These are phyloP conservation scores for Oncorhynchus mykiss DNA, from an alignment of 2,113 vertebrate genomes.

Conservation along the genomic window DNA sequence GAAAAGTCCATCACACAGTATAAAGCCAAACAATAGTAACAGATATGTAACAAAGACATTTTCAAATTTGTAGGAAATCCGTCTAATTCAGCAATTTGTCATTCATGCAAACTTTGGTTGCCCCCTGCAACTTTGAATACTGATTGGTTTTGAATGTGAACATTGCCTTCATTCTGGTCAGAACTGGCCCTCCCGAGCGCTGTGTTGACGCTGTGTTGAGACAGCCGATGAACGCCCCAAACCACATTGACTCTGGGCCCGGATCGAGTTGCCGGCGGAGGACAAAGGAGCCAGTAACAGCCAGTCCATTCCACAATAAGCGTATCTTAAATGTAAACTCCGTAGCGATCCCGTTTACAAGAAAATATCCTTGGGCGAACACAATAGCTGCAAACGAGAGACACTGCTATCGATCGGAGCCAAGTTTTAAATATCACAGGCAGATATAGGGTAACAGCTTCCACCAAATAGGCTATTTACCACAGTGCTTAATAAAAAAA, in stretches of 20 bases:
- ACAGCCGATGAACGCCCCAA: conserved; percentile 67
- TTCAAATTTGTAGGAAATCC: conserved; percentile 57
- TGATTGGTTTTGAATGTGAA: conserved; percentile 68
- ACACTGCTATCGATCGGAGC: conserved; percentile 62
- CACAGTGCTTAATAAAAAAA: conserved; percentile 66
- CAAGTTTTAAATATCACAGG: conserved; percentile 73
- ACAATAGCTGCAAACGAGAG: conserved; percentile 56
- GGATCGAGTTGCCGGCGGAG: conserved; percentile 59
- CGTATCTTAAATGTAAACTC: conserved; percentile 67
- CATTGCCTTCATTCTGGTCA: conserved; percentile 69
- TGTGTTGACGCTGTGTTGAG: conserved; percentile 49
- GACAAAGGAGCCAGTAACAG: conserved; percentile 73
- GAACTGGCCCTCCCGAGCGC: conserved; percentile 18
- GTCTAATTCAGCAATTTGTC: conserved; percentile 63
- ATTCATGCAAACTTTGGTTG: conserved; percentile 64
- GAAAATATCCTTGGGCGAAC: conserved; percentile 73
- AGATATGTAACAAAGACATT: conserved; percentile 54
- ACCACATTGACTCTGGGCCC: conserved; percentile 60
- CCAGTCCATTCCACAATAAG: conserved; percentile 64
- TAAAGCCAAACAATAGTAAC: conserved; percentile 56
- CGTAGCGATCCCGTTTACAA: conserved; percentile 62
- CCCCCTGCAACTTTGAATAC: conserved; percentile 41
- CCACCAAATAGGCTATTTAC: conserved; percentile 63
- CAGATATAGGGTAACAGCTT: conserved; percentile 53
- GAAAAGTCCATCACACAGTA: conserved; percentile 36